These are phyloP conservation scores for Hepsetus odoe DNA, from an alignment of 2,113 vertebrate species.

Conservation along the genomic window DNA sequence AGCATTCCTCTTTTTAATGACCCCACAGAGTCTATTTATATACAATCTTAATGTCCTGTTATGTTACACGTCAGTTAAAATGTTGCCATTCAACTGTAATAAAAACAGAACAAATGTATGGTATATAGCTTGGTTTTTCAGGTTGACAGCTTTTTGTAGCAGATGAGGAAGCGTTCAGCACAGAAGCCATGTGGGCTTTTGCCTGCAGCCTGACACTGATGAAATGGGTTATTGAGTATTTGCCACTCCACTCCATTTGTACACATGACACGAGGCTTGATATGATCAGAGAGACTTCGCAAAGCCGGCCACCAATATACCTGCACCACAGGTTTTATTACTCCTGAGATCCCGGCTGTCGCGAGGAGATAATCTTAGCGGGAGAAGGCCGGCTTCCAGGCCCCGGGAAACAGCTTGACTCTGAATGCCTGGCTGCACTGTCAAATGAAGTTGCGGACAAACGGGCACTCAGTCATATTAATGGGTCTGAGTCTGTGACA, in stretches of 20 bases:
- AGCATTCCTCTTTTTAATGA: no score
- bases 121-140: constrained; percentile 5
- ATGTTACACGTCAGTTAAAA: constrained; percentile 14
- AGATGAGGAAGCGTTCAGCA: constrained; percentile 20
- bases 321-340: constrained; percentile 54
- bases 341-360: constrained; percentile 51
- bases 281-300: constrained; percentile 47
- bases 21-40: constrained; percentile 4
- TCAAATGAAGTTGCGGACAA: constrained; percentile 50
- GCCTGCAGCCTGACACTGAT: constrained; percentile 36
- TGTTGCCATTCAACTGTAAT: neutral
- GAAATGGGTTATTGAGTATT: constrained; percentile 49
- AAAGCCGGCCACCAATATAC: constrained; percentile 47
- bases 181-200: constrained; percentile 23
- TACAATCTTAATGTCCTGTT: neutral
- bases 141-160: constrained; percentile 29
- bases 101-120: constrained; percentile 9
- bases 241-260: constrained; percentile 39
- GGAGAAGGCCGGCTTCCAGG: constrained; percentile 36
- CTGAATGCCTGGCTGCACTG: constrained; percentile 50
- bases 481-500: constrained; percentile 2
- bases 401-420: constrained; percentile 52
- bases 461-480: constrained; percentile 43
- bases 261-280: constrained; percentile 44
- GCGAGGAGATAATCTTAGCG: constrained; percentile 52